phyloP scores from a whole-genome alignment of 30 jellyfish, hydroid and myxozoan genomes.

The Hydra vulgaris region DNA sequence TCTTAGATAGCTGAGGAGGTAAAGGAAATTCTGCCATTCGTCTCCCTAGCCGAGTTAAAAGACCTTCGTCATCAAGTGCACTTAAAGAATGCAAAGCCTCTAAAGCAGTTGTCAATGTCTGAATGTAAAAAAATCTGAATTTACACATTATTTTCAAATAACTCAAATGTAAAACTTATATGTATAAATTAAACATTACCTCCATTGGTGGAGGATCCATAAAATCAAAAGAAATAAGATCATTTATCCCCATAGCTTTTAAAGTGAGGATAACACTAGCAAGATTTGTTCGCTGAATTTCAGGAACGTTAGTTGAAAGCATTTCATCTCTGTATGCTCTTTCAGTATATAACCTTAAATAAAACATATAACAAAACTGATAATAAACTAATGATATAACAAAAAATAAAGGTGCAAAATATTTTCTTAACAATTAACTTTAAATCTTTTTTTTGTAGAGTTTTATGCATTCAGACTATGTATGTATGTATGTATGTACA shows the following conservation, averaged over 20 bases:
- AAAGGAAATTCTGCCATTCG: conserved; percentile 98
- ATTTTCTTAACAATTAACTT: no score
- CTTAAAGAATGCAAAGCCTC: conserved; percentile 91
- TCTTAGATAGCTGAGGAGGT: conserved; percentile 86
- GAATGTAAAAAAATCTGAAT: neutral
- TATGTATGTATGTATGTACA: no score
- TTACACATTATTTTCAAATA: neutral
- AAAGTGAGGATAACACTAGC: conserved; percentile 85
- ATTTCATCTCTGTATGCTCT: conserved; percentile 97
- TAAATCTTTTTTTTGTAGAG: no score
- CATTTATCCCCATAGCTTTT: conserved; percentile 98
- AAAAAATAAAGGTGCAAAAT: no score
- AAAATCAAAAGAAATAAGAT: conserved; percentile 83
- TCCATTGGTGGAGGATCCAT: conserved; percentile 99
- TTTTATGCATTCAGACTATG: no score
- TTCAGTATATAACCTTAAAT: conserved; percentile 77
- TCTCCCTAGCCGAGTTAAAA: conserved; percentile 88
- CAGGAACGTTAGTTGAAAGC: conserved; percentile 96
- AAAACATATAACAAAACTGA: neutral
- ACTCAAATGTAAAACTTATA: neutral
- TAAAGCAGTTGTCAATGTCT: conserved; percentile 95
- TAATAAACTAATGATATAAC: neutral
- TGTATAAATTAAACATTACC: conserved; percentile 27
- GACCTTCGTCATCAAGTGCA: conserved; percentile 98
- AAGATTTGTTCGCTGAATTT: conserved; percentile 87